Evolutionary conservation across 1,140 invertebrate species (phyloP), one percentile per base, ranked within the genome.

Genomic region (Limonius californicus): DNA sequence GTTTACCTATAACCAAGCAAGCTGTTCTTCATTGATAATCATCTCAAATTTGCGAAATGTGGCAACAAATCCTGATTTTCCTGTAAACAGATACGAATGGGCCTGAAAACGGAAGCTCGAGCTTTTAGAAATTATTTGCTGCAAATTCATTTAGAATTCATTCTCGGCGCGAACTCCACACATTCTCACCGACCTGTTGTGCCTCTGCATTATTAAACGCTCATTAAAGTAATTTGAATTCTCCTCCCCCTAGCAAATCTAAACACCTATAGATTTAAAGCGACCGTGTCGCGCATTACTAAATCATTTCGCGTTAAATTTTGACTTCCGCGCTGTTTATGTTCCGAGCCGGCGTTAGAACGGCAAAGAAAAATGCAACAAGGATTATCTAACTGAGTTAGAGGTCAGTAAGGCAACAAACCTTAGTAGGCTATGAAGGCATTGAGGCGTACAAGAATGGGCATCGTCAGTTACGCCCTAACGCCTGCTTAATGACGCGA

Each of bases 381-480:
- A 39, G 2, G 8, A 12, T 39, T 39, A 39, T 39, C 35, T 39
- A 39, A 39, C 35, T 11, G 23, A 27, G 23, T 27, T 50, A 19
- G 45, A 50, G 45, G 45, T 50, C 45, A 50, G 45, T 50, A 50
- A 19, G 45, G 20, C 45, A 50, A 50, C 45, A 50, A 50, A 50
- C 45, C 45, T 64, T 59, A 61, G 59, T 68, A 58, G 68, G 64
- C 59, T 64, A 63, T 62, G 62, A 53, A 57, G 54, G 59, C 68
- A 71, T 62, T 69, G 66, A 67, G 69, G 64, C 66, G 70, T 66
- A 70, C 64, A 71, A 71, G 70, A 71, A 71, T 71, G 68, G 64
- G 68, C 68, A 69, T 70, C 68, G 63, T 67, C 70, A 69, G 65
- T 72, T 72, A 69, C 69, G 57, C 50, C 63, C 68, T 68, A 64